Percentiles rank a stretch among this genome's conserved stretches.
These are phyloP conservation scores for Oxycera nigricornis DNA, from an alignment of 2,888 invertebrate species.

Conservation along the genomic window DNA sequence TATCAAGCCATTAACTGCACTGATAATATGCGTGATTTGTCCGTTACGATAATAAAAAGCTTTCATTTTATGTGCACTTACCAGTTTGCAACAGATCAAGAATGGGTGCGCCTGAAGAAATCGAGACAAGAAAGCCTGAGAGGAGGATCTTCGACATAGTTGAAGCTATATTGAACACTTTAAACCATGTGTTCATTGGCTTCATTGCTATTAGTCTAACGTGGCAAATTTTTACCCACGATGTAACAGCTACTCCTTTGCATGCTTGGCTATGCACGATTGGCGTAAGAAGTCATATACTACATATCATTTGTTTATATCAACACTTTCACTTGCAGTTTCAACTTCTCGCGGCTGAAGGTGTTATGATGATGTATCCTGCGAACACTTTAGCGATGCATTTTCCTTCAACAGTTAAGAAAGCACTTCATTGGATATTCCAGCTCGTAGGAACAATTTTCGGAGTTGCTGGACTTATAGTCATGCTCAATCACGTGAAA, in stretches of 20 bases:
- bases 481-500: slow-evolving; percentile 54
- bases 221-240: slow-evolving; percentile 53
- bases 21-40: not conserved
- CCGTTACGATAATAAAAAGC: not conserved
- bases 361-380: slow-evolving; percentile 60
- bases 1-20: no score
- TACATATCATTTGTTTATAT: not conserved
- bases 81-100: not conserved
- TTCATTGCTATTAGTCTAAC: slow-evolving; percentile 55
- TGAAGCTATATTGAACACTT: slow-evolving; percentile 55
- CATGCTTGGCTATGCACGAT: slow-evolving; percentile 56
- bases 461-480: slow-evolving; percentile 54
- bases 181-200: slow-evolving; percentile 58
- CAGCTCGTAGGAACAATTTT: slow-evolving; percentile 56
- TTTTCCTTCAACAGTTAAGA: not conserved
- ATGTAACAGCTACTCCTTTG: slow-evolving; percentile 56
- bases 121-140: not conserved
- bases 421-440: slow-evolving; percentile 54
- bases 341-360: slow-evolving; percentile 57
- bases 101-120: not conserved
- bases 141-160: slow-evolving; percentile 45
- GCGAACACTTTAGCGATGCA: slow-evolving; percentile 53
- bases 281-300: slow-evolving; percentile 52
- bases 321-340: slow-evolving; percentile 50
- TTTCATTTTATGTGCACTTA: no score